Base-by-base conservation (phyloP, 2,797 vertebrate genomes). In the Denticeps clupeoides region DNA sequence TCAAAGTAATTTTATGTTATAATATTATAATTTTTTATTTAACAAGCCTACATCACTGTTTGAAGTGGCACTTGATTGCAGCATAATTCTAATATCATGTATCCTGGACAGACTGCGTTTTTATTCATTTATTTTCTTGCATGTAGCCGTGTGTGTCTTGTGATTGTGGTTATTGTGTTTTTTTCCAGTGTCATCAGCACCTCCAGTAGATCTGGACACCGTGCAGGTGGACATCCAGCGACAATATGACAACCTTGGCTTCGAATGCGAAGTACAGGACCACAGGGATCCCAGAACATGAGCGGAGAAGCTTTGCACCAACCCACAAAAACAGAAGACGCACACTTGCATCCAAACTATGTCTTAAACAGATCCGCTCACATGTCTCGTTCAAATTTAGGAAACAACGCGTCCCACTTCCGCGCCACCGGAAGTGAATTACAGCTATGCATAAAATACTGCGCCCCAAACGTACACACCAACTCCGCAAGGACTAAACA, bases 241-340 rank as follows among this genome's bases (percentile, higher is more conserved):
- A n/a, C 84, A 82, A 0, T 55, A 79, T 46, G 86, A 88, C 70
- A 90, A 90, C 64, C 81, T 83, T 25, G 80, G 74, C 19, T 90
- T 89, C 55, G 85, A 89, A 1, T 80, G 83, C 54, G 48, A 73
- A 9, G 10, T 35, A 10, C 24, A 55, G 15, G 46, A 21, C 50
- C 59, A 45, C 10, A 31, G 16, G 31, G 5, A 31, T n/a, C n/a
- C 48, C 35, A 19, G 35, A 38, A 38, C 18, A 38, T 38, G 35
- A 38, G 18, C 38, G 18, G 9, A 10, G 18, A 38, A 38, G 21
- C 4, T 21, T 40, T 7, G 12, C 4, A 6, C 10, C 45, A 3
- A n/a, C 11, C 29, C n/a, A 31, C 13, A 16, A 8, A 3, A 29
- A 12, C n/a, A 13, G 12, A 31, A 5, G 47, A 72, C n/a, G 10